Base-by-base conservation (phyloP, 2,113 vertebrate genomes). In the Phalacrocorax pelagicus region DNA sequence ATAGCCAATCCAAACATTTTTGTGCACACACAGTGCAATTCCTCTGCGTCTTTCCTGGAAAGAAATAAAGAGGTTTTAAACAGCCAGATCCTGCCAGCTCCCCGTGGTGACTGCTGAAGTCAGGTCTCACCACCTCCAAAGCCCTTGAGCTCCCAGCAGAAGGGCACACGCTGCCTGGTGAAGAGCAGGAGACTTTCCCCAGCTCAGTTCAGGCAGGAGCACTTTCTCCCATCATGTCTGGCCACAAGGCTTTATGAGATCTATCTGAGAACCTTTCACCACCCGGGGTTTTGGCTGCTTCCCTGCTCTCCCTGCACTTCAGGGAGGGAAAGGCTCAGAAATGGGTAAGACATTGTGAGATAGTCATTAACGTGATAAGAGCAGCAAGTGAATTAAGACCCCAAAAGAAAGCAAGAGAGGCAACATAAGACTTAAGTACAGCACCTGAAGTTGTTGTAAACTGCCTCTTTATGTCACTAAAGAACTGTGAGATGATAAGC, bases 1-100 rank as follows among this genome's bases (percentile, higher is more conserved):
- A 58, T 6, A 19, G 92, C 94, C 89, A 94, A 85, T 21, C 42
- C 84, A 95, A 97, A 95, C 63, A 92, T 85, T 94, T 91, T 72
- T 46, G 12, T 72, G 73, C 5, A 1, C 27, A 86, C 1, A 0
- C 73, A 75, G 66, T 0, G 1, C 34, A 58, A 82, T 55, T 88
- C 78, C 46, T 85, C 40, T 54, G 9, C 14, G 2, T 81, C 84
- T 94, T 89, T 94, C 78, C 91, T 95, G 92, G 89, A 85, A 91
- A 88, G 85, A 85, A 86, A 57, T 42, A 86, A 94, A 71, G 81
- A 75, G 23, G 40, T 74, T 90, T 92, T 59, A 34, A 89, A 67
- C 34, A 49, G 47, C 42, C 5, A 3, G 65, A 85, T 72, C 87
- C 61, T 90, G 92, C 75, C 77, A 90, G 91, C 77, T 90, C 61